A percentile compares a stretch with the other conserved stretches of the same genome.
Evolutionary conservation across 2,888 invertebrate species (phyloP).

Genomic region (Muschampia plurimacula): DNA sequence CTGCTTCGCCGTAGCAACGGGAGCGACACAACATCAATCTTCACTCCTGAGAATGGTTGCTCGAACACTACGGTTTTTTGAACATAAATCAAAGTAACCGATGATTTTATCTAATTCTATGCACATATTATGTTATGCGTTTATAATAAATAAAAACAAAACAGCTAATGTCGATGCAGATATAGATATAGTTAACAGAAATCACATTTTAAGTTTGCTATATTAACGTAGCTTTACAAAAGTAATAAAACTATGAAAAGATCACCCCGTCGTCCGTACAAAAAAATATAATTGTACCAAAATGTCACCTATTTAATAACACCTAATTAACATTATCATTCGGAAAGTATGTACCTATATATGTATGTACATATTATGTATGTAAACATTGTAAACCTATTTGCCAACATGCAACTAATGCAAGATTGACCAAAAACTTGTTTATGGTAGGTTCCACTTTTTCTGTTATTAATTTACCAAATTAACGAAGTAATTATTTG

Average conservation of each 20-base stretch:
- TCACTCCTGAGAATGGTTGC: constrained; percentile 58
- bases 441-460: neutral
- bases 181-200: too few relatives aligned
- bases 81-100: constrained; percentile 60
- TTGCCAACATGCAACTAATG: neutral
- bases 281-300: too few relatives aligned
- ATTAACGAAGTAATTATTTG: neutral
- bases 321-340: too few relatives aligned
- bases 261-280: too few relatives aligned
- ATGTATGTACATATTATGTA: too few relatives aligned
- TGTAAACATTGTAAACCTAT: too few relatives aligned
- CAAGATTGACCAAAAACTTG: neutral
- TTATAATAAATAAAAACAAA: neutral
- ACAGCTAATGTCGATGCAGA: neutral
- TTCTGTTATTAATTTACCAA: neutral
- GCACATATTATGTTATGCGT: neutral
- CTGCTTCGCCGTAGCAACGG: constrained; percentile 64
- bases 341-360: too few relatives aligned
- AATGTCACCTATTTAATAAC: too few relatives aligned
- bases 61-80: constrained; percentile 52
- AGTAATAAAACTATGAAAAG: too few relatives aligned
- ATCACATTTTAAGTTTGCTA: neutral
- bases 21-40: constrained; percentile 79
- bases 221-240: neutral
- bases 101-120: constrained; percentile 41